Conservation (phyloP, 2,888 invertebrate species). For the Nasonovia ribisnigri region DNA sequence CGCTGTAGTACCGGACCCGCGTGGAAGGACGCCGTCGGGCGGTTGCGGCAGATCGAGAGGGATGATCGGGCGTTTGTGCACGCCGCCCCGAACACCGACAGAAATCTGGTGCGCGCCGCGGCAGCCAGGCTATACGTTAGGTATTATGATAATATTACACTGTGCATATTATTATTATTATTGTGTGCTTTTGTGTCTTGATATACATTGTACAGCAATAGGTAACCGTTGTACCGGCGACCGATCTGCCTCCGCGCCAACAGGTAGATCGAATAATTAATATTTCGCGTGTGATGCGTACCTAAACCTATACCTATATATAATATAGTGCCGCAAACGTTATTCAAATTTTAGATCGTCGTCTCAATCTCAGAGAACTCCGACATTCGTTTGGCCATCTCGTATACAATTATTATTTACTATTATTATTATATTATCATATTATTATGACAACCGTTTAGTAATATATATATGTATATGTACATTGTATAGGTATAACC, state of each 20-base stretch:
- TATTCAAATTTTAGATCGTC: not conserved
- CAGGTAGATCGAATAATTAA: not conserved
- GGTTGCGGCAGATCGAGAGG: not conserved
- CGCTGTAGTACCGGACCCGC: not conserved
- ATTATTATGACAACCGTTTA: not conserved
- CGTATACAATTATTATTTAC: not conserved
- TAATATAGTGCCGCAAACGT: not conserved
- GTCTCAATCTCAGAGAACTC: not conserved
- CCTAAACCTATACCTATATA: not conserved
- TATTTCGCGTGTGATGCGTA: not conserved
- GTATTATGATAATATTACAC: not conserved
- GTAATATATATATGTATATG: not conserved
- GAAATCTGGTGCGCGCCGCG: not conserved
- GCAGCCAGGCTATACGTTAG: constrained; percentile 34
- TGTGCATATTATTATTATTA: not conserved
- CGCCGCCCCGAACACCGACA: not conserved
- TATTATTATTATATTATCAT: too few relatives aligned
- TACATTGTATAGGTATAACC: too few relatives aligned
- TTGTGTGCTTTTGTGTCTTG: too few relatives aligned
- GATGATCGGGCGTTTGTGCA: constrained; percentile 24
- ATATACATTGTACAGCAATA: too few relatives aligned
- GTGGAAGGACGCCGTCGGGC: constrained; percentile 20
- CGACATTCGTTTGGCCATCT: not conserved
- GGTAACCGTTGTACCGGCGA: not conserved
- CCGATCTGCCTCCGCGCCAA: too few relatives aligned